Conservation (phyloP, 2,888 invertebrate species). For the Andrena hattorfiana region DNA sequence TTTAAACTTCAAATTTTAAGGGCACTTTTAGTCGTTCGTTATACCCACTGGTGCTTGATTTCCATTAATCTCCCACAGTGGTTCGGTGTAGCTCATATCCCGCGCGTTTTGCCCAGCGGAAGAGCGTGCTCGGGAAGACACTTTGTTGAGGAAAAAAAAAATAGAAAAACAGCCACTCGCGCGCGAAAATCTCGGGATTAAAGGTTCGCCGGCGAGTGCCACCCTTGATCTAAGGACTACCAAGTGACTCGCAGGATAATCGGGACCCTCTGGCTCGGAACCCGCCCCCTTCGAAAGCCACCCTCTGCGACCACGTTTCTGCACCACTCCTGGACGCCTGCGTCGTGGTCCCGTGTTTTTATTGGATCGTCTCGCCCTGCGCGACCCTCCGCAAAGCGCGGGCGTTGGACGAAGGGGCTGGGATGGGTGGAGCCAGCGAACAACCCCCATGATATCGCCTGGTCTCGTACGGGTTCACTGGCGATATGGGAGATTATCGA, state of each 20-base stretch:
- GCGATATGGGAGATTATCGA: slow-evolving; percentile 51
- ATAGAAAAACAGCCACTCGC: slow-evolving; percentile 47
- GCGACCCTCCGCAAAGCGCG: background rate
- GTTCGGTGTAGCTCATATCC: slow-evolving; percentile 84
- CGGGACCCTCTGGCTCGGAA: slow-evolving; percentile 1
- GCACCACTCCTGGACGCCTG: slow-evolving; percentile 36
- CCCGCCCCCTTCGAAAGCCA: slow-evolving; percentile 44
- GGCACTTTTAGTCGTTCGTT: slow-evolving; percentile 1
- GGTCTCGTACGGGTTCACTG: slow-evolving; percentile 18
- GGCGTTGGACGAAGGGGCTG: slow-evolving; percentile 24
- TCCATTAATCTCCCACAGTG: slow-evolving; percentile 84
- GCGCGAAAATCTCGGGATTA: background rate
- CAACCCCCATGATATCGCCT: slow-evolving; percentile 25
- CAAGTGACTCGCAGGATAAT: slow-evolving; percentile 17
- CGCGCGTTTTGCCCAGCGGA: slow-evolving; percentile 64
- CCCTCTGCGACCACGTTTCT: slow-evolving; percentile 12
- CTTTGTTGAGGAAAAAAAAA: slow-evolving; percentile 37
- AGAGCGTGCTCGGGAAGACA: slow-evolving; percentile 28
- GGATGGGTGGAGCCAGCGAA: slow-evolving; percentile 38
- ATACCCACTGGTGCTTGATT: slow-evolving; percentile 83
- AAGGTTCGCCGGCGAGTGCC: slow-evolving; percentile 36
- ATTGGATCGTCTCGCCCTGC: slow-evolving; percentile 29
- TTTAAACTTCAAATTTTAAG: background rate
- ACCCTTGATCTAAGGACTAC: slow-evolving; percentile 47
- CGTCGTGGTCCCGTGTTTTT: slow-evolving; percentile 12